phyloP scores from a whole-genome alignment of 2,888 invertebrate species.

The Argyresthia goedartella region DNA sequence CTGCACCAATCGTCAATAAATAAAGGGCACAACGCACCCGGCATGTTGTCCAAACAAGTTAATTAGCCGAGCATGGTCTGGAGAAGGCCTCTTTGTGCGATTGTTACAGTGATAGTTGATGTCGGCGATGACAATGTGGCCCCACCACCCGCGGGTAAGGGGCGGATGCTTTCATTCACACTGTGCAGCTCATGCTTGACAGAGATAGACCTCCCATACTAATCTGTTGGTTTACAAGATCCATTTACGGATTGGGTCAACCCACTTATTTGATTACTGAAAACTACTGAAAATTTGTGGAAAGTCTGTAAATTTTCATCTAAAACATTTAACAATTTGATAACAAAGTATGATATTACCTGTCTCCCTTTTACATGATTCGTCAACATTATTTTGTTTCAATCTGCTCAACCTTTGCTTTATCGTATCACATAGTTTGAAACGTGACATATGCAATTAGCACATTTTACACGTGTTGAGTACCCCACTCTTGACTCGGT shows the following conservation, averaged over 20 bases:
- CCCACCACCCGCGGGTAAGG: neutral
- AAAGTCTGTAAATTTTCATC: too few relatives aligned
- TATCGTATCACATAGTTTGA: too few relatives aligned
- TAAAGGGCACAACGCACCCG: constrained; percentile 15
- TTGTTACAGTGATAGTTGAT: constrained; percentile 1
- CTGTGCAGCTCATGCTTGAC: neutral
- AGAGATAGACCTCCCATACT: neutral
- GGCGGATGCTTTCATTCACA: neutral
- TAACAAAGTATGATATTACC: too few relatives aligned
- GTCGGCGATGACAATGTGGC: neutral
- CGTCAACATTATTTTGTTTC: too few relatives aligned
- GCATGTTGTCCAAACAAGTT: constrained; percentile 48
- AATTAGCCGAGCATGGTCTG: constrained; percentile 28
- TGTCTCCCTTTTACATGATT: too few relatives aligned
- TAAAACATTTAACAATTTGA: too few relatives aligned
- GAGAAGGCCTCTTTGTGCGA: constrained; percentile 4
- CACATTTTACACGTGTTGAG: too few relatives aligned
- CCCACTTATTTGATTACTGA: neutral
- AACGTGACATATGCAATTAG: too few relatives aligned
- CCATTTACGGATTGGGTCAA: neutral
- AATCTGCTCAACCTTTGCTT: too few relatives aligned
- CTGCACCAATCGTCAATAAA: constrained; percentile 10
- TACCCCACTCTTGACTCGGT: too few relatives aligned
- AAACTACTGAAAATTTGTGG: too few relatives aligned
- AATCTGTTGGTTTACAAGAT: neutral